Conservation (phyloP, 1,140 invertebrate species). For the Telenomus remus region DNA sequence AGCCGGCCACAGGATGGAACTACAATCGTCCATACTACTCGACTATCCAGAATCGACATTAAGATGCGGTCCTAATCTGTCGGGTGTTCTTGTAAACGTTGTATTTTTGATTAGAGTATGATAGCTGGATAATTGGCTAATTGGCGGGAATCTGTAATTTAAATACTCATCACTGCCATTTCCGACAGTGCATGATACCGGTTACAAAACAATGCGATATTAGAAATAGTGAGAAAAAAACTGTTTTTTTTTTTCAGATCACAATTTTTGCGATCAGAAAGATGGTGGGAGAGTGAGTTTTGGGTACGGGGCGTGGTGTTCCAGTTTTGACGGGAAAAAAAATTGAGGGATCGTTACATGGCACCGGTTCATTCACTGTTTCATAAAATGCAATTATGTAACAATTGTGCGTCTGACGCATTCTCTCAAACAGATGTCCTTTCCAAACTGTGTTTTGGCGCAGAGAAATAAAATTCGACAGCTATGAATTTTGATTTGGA, state of each 20-base stretch:
- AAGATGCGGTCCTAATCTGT: conserved; percentile 4
- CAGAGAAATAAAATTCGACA: neutral
- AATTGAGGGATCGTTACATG: conserved; percentile 54
- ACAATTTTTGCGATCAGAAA: too few relatives aligned
- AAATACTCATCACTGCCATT: conserved; percentile 24
- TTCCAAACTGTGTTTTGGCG: too few relatives aligned
- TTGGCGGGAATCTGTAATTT: conserved; percentile 23
- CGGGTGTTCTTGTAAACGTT: conserved; percentile 16
- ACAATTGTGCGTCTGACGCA: too few relatives aligned
- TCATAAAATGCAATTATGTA: too few relatives aligned
- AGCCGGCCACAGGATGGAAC: neutral
- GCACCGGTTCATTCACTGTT: conserved; percentile 20
- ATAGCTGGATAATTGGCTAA: conserved; percentile 29
- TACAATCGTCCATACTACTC: conserved; percentile 26
- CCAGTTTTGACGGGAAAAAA: conserved; percentile 60
- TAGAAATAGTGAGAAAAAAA: too few relatives aligned
- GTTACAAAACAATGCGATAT: conserved; percentile 24
- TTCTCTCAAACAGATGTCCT: too few relatives aligned
- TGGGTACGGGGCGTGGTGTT: too few relatives aligned
- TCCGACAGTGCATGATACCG: conserved; percentile 21
- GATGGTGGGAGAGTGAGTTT: too few relatives aligned
- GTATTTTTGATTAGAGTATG: conserved; percentile 20
- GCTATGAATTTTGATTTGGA: neutral
- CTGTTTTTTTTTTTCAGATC: too few relatives aligned
- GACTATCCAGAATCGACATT: conserved; percentile 15